A percentile compares a stretch with the other conserved stretches of the same genome.
Conservation (phyloP, 2,113 vertebrate species). For the Himantopus leucocephalus region DNA sequence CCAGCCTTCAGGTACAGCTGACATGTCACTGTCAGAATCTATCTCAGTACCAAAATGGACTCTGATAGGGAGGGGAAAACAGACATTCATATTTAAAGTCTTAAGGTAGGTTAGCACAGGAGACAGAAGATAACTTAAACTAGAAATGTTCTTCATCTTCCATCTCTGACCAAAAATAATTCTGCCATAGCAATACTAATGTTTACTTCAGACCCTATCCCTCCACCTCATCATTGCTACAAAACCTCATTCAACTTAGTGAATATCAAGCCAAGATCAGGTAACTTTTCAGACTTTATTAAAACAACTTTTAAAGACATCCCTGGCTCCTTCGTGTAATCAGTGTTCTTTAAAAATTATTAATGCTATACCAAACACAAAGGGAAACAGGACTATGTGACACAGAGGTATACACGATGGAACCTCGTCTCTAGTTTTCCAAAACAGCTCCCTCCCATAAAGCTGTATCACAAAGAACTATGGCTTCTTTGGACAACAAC, state of each 20-base stretch:
- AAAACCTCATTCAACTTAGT: background rate
- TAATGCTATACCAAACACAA: background rate
- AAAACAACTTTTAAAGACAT: background rate
- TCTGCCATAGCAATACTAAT: background rate
- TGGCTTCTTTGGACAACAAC: background rate
- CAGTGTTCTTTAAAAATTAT: background rate
- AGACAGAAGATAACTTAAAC: background rate
- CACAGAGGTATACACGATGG: background rate
- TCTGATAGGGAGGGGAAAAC: background rate
- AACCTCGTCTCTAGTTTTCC: background rate
- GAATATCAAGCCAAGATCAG: background rate
- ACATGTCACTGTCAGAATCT: background rate
- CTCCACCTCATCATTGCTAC: background rate
- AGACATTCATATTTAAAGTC: background rate
- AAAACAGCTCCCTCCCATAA: background rate
- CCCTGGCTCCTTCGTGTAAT: background rate
- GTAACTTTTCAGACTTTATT: background rate
- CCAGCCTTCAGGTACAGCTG: background rate
- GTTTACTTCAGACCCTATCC: background rate
- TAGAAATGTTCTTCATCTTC: background rate
- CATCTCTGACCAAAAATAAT: background rate
- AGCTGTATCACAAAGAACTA: background rate
- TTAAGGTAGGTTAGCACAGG: background rate
- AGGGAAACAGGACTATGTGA: background rate
- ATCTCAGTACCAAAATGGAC: background rate